Evolutionary conservation across 2,888 invertebrate genomes (phyloP), one percentile per base, ranked within the genome.

Genomic region (Glaucopsyche alexis): DNA sequence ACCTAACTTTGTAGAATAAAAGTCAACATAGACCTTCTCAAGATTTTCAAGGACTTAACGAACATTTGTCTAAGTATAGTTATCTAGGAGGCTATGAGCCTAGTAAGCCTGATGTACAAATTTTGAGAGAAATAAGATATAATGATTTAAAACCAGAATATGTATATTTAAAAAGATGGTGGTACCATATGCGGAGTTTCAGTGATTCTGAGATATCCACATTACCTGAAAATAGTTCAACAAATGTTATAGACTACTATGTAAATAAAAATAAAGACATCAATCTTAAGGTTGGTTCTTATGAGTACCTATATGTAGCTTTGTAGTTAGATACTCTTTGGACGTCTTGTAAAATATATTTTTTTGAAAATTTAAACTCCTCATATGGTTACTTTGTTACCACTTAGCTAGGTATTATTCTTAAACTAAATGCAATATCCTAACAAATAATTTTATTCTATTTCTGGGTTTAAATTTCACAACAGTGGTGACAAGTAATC

Each of bases 121-220:
- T 89, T 78, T 85, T 84, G 80, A 91, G 83, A 79, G 81, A 77
- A 71, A 82, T 89, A 81, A 83, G 80, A 80, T 81, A 77, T 67
- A 78, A 85, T 73, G 79, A 85, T 78, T 85, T 88, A 80, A 84
- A 92, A 75, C 79, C 84, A 72, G 87, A 86, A 77, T 94, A 89
- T 83, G 83, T 83, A 73, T 84, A 94, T 82, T 82, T 95, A 77
- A 89, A 87, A 81, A 91, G 95, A 85, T 95, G 95, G 95, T 94
- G 91, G 85, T 84, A 88, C 84, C 94, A 95, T 87, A 94, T 95
- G 86, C 84, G 89, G 86, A 95, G 94, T 87, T 95, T 94, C 86
- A 90, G 88, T 82, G 85, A 85, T 77, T 83, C 84, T 75, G 94
- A 95, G 82, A 88, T 89, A 81, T 82, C 81, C 76, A 81, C 84